phyloP scores from a whole-genome alignment of 1,140 invertebrate genomes.

The Chionoecetes opilio region DNA sequence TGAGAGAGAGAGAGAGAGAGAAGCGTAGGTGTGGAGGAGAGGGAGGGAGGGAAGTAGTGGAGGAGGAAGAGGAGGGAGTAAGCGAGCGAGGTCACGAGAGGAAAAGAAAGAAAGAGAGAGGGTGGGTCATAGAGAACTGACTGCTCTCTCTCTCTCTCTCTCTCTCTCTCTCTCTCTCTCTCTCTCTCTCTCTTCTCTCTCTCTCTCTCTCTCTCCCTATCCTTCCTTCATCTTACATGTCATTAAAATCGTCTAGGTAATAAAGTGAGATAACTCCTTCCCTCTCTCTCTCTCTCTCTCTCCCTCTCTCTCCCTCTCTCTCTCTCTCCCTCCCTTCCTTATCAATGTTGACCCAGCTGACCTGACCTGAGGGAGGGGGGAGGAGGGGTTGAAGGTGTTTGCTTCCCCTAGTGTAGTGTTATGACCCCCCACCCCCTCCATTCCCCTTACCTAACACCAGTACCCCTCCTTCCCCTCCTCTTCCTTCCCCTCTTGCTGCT shows the following conservation, averaged over 20 bases:
- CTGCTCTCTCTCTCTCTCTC: conserved; percentile 11
- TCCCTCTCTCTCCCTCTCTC: not conserved
- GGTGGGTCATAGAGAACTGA: not conserved
- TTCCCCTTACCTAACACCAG: too few species aligned
- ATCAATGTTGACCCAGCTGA: conserved; percentile 18
- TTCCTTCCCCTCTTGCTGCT: not conserved
- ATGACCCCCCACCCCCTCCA: not conserved
- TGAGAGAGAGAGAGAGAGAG: conserved; percentile 36
- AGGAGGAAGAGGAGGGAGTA: not conserved
- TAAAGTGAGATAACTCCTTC: not conserved
- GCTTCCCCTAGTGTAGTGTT: not conserved
- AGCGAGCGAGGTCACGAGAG: not conserved
- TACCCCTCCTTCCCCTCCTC: not conserved
- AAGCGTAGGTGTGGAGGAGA: not conserved
- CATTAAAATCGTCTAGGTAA: not conserved
- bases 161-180: conserved; percentile 31
- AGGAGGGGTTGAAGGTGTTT: not conserved
- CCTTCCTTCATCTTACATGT: not conserved
- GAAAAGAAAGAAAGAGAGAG: not conserved
- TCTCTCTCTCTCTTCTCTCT: not conserved
- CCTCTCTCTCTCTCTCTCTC: too few species aligned
- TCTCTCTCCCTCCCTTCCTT: conserved; percentile 24
- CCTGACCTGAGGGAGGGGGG: not conserved
- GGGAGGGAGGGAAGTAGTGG: not conserved
- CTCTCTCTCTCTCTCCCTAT: not conserved